Percentiles rank a stretch among this genome's conserved stretches.
Conservation (phyloP, 23 tunicate genomes). For the Diplosoma virens region DNA sequence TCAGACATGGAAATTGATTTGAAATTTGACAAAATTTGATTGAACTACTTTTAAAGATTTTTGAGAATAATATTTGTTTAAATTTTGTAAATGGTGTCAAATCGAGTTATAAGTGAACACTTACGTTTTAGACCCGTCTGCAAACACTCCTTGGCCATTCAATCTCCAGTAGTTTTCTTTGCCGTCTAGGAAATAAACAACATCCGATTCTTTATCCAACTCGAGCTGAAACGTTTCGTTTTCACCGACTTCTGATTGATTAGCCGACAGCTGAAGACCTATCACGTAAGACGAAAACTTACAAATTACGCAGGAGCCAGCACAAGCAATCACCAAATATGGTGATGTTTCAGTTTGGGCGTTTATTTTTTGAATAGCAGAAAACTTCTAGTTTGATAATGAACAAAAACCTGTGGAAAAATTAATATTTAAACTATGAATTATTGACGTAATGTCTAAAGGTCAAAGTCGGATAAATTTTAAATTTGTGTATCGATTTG, state of each 20-base stretch:
- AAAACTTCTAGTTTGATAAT: too few relatives aligned
- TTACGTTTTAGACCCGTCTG: constrained; percentile 46
- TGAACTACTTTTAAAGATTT: too few relatives aligned
- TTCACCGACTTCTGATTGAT: constrained; percentile 68
- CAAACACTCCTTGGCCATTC: constrained; percentile 36
- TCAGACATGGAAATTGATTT: too few relatives aligned
- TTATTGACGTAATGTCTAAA: too few relatives aligned
- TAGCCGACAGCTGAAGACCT: constrained; percentile 94
- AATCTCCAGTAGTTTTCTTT: constrained; percentile 72
- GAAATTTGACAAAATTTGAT: too few relatives aligned
- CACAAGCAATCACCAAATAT: constrained; percentile 4
- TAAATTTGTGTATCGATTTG: too few relatives aligned
- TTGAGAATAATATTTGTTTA: too few relatives aligned
- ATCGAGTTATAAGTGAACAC: background rate
- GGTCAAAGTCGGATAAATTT: too few relatives aligned
- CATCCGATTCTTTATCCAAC: constrained; percentile 32
- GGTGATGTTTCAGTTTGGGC: constrained; percentile 13
- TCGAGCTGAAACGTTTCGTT: constrained; percentile 91
- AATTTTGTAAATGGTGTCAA: too few relatives aligned
- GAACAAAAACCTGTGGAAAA: too few relatives aligned
- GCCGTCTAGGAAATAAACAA: constrained; percentile 56
- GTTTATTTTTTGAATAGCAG: too few relatives aligned
- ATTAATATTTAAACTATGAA: too few relatives aligned
- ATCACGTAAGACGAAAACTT: background rate
- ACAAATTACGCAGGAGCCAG: constrained; percentile 4